Base-by-base conservation (phyloP, 2,797 vertebrate species). In the Nannoperca obscura region DNA sequence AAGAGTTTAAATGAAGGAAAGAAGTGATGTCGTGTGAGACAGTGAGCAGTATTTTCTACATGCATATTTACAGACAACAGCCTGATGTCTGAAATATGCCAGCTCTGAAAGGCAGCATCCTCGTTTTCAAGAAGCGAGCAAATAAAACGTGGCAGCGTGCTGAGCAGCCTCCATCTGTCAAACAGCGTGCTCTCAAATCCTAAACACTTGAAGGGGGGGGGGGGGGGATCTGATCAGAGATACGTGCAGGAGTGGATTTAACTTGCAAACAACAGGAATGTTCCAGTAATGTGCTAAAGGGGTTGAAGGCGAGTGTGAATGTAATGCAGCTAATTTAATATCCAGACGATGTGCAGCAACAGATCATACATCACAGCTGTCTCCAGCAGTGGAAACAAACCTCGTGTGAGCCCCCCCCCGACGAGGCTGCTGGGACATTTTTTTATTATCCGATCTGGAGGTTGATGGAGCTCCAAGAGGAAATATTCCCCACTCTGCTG, bases 401-500 rank as follows among this genome's bases (percentile, higher is more conserved):
- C n/a, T n/a, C n/a, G n/a, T n/a, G n/a, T n/a, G n/a, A n/a, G n/a
- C n/a, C n/a, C n/a, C n/a, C n/a, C n/a, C n/a, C 54, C 17, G 65
- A 65, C 62, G n/a, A 65, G 62, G n/a, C 82, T 34, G 66, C 13
- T 8, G 30, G 67, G 76, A 82, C 79, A 76, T 71, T 74, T 73
- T 76, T 32, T 80, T 66, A 81, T 79, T 53, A 72, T 58, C 53
- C 19, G 3, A 84, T 77, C 61, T 76, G 77, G 80, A 49, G 79
- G 58, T 57, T 83, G 57, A 10, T 1, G 7, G 63, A 74, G 60
- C 42, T 83, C 63, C 79, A 55, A 66, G 57, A 81, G 49, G 71
- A 80, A 82, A 85, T 65, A 38, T 77, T 78, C 75, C 15, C 58
- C 55, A 46, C 22, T 70, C 40, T 74, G 62, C 75, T 75, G 66